Evolutionary conservation across 2,888 invertebrate genomes (phyloP).

Genomic region (Tipula helvola): DNA sequence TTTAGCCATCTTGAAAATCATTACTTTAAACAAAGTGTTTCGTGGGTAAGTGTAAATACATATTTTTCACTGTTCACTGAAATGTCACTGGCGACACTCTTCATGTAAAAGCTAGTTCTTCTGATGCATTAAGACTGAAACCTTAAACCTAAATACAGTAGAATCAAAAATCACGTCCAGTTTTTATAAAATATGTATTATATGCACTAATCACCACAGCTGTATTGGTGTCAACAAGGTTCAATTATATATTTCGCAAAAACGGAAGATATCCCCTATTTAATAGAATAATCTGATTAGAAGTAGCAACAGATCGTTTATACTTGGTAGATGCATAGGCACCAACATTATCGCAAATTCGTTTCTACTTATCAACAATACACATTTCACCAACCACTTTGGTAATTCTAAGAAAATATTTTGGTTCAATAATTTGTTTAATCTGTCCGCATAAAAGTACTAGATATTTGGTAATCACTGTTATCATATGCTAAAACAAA

Average conservation of each 20-base stretch:
- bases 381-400: neutral
- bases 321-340: neutral
- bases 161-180: neutral
- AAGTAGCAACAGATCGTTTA: neutral
- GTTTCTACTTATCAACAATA: too few species aligned
- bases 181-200: neutral
- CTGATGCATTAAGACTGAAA: too few species aligned
- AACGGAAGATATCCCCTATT: neutral
- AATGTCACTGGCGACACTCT: too few species aligned
- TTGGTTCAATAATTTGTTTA: neutral
- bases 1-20: too few species aligned
- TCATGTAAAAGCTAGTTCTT: too few species aligned
- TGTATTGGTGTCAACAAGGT: neutral
- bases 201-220: neutral
- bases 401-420: neutral
- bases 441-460: neutral
- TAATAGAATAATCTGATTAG: neutral
- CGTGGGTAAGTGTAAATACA: too few species aligned
- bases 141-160: neutral
- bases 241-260: neutral
- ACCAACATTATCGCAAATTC: neutral
- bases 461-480: neutral
- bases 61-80: too few species aligned
- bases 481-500: neutral
- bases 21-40: too few species aligned